Evolutionary conservation across 2,113 vertebrate genomes (phyloP).

Genomic region (Pristiophorus japonicus): DNA sequence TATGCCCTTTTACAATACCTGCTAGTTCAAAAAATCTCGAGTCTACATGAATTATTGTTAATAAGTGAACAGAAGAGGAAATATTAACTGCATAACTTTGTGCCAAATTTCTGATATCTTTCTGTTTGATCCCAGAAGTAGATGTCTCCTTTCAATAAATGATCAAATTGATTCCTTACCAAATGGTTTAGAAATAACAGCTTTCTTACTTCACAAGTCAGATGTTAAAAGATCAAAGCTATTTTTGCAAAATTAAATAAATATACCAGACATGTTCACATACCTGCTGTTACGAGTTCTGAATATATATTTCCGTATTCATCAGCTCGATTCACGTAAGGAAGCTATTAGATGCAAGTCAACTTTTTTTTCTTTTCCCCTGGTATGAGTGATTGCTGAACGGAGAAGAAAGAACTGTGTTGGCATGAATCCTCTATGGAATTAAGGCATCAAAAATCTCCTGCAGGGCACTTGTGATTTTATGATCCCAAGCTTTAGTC

Average conservation of each 20-base stretch:
- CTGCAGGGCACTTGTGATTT: conserved; percentile 56
- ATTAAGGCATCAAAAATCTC: conserved; percentile 57
- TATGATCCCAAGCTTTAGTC: conserved; percentile 56
- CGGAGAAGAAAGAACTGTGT: conserved; percentile 52
- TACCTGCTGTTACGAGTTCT: conserved; percentile 72
- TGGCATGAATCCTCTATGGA: conserved; percentile 53
- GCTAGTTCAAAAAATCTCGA: neutral
- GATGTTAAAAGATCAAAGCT: conserved; percentile 32
- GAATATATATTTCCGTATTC: conserved; percentile 51
- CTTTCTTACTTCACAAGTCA: conserved; percentile 7
- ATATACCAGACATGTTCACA: conserved; percentile 53
- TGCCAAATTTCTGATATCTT: neutral
- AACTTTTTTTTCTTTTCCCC: conserved; percentile 47
- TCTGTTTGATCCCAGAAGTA: neutral
- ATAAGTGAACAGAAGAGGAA: neutral
- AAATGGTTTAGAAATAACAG: conserved; percentile 11
- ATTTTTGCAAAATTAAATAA: conserved; percentile 18
- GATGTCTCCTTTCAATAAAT: neutral
- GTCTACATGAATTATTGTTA: neutral
- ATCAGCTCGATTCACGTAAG: conserved; percentile 62
- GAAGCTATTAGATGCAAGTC: conserved; percentile 69
- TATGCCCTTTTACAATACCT: neutral
- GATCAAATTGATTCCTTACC: conserved; percentile 5
- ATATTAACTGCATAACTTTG: neutral
- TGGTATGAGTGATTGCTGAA: conserved; percentile 49